A percentile compares a stretch with the other conserved stretches of the same genome.
These are phyloP conservation scores for human (Homo sapiens) DNA, from an alignment of 2,113 vertebrate species.

Conservation along the genomic window DNA sequence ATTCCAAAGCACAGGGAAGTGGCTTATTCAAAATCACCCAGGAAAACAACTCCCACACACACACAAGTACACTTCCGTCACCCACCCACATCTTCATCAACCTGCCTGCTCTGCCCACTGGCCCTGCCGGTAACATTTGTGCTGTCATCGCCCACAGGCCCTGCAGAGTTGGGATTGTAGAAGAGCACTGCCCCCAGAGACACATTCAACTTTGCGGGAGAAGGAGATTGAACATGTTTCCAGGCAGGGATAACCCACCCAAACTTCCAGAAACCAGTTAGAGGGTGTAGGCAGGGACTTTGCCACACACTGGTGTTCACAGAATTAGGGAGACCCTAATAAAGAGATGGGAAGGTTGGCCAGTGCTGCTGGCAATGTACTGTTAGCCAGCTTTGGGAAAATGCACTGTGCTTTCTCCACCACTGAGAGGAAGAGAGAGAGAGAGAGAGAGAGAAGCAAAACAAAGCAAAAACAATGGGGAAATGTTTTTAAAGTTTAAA, in stretches of 20 bases:
- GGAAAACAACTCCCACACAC: background rate
- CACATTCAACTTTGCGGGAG: background rate
- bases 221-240: background rate
- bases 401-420: background rate
- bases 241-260: background rate
- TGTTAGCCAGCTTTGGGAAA: background rate
- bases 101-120: background rate
- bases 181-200: background rate
- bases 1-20: background rate
- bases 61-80: background rate
- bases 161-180: background rate
- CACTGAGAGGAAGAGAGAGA: background rate
- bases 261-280: background rate
- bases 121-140: background rate
- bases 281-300: background rate
- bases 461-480: background rate
- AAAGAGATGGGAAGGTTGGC: background rate
- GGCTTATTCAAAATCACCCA: background rate
- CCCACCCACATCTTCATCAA: background rate
- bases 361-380: background rate
- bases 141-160: background rate
- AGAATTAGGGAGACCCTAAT: background rate
- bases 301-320: background rate
- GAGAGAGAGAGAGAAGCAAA: background rate
- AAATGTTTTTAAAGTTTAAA: background rate